Conservation (phyloP, 2,113 vertebrate species). For the Siphamia tubifer region DNA sequence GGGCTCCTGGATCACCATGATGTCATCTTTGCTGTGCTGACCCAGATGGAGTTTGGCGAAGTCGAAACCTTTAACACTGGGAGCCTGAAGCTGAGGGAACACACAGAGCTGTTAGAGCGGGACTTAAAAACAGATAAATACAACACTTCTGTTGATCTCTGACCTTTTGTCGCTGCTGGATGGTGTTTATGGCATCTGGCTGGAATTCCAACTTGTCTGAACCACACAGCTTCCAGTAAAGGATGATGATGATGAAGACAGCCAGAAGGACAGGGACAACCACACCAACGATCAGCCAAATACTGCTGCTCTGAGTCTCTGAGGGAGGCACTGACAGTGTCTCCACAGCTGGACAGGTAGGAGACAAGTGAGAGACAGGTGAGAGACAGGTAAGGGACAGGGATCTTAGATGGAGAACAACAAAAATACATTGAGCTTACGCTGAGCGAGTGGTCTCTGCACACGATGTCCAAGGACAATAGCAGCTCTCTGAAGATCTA, state of each 20-base stretch:
- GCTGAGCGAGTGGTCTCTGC: conserved; percentile 87
- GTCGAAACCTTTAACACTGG: conserved; percentile 97
- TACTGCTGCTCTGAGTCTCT: conserved; percentile 87
- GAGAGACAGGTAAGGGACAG: neutral
- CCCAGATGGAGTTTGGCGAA: conserved; percentile 98
- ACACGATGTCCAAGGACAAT: conserved; percentile 94
- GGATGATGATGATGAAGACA: conserved; percentile 89
- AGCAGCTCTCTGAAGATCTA: conserved; percentile 93
- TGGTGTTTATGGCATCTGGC: conserved; percentile 91
- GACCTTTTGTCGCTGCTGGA: conserved; percentile 97
- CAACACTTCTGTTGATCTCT: conserved; percentile 10
- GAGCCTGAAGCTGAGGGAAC: conserved; percentile 88
- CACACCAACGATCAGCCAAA: conserved; percentile 95
- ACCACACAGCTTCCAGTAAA: conserved; percentile 98
- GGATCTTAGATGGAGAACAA: neutral
- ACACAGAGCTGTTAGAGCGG: neutral
- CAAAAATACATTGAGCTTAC: conserved; percentile 74
- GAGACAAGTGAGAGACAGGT: neutral
- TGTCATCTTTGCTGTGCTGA: conserved; percentile 95
- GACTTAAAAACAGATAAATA: neutral
- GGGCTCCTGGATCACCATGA: conserved; percentile 94
- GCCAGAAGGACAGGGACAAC: conserved; percentile 91
- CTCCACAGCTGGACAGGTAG: conserved; percentile 84
- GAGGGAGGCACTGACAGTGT: conserved; percentile 79
- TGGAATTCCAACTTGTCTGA: conserved; percentile 98